phyloP scores from a whole-genome alignment of 2,797 vertebrate genomes.

The Platyrinchus mystaceus region DNA sequence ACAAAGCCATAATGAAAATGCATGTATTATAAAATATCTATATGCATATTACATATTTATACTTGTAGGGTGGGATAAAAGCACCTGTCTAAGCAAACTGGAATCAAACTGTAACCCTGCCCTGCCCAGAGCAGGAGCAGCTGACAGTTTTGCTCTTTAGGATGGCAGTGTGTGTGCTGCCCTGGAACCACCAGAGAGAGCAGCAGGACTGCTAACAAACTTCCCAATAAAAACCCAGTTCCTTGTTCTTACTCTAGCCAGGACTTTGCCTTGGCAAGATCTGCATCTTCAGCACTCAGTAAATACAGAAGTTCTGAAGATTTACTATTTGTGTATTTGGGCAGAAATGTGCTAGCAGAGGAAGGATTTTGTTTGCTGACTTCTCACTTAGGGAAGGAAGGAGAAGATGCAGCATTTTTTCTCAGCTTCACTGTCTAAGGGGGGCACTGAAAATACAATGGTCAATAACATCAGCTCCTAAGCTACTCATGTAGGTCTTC shows the following conservation, averaged over 20 bases:
- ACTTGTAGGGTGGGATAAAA: background rate
- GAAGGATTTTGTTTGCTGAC: background rate
- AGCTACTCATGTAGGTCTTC: background rate
- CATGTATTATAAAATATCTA: background rate
- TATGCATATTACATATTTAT: background rate
- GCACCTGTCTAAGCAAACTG: background rate
- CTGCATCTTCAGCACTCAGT: background rate
- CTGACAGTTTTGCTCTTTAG: background rate
- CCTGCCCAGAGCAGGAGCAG: background rate
- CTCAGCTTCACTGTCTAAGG: background rate
- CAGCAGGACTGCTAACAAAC: background rate
- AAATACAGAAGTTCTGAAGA: background rate
- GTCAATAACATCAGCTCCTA: background rate
- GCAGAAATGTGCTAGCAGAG: background rate
- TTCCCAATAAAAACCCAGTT: background rate
- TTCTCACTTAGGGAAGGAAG: background rate
- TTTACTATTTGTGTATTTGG: background rate
- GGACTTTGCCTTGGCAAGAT: background rate
- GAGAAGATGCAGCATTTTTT: background rate
- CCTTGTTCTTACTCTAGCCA: background rate
- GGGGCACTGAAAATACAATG: rapidly evolving
- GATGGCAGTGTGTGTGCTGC: background rate
- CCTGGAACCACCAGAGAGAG: background rate
- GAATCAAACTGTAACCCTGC: background rate
- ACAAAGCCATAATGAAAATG: background rate